phyloP scores from a whole-genome alignment of 2,888 invertebrate genomes.

The Cerceris ruficornis region DNA sequence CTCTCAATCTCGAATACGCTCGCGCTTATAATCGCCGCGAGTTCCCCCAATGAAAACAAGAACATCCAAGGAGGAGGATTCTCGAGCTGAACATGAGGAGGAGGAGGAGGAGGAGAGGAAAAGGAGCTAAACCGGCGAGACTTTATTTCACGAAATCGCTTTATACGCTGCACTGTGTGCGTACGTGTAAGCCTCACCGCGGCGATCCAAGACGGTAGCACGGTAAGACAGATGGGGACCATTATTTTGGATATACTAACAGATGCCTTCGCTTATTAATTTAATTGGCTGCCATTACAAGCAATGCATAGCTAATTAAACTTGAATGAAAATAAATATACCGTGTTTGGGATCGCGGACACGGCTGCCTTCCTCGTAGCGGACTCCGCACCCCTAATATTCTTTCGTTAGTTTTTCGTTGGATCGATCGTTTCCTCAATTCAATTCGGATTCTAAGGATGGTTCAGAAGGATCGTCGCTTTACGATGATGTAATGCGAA shows the following conservation, averaged over 20 bases:
- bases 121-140: conserved; percentile 20
- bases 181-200: conserved; percentile 27
- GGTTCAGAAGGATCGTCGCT: too few relatives aligned
- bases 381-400: too few relatives aligned
- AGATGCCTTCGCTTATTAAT: conserved; percentile 77
- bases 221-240: conserved; percentile 73
- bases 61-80: conserved; percentile 22
- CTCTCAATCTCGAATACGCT: conserved; percentile 38
- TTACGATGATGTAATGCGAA: too few relatives aligned
- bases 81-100: conserved; percentile 38
- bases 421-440: too few relatives aligned
- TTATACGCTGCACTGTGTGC: neutral
- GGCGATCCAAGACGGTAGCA: conserved; percentile 69
- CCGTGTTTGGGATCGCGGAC: conserved; percentile 31
- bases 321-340: conserved; percentile 70
- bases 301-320: conserved; percentile 77
- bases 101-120: conserved; percentile 32
- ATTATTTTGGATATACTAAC: conserved; percentile 76
- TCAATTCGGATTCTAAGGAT: too few relatives aligned
- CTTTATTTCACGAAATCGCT: conserved; percentile 58
- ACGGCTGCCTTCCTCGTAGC: conserved; percentile 8
- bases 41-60: conserved; percentile 60
- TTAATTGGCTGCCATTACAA: conserved; percentile 77
- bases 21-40: conserved; percentile 42
- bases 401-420: too few relatives aligned